Base-by-base conservation (phyloP, 2,888 invertebrate species). In the Epirrhoe alternata region DNA sequence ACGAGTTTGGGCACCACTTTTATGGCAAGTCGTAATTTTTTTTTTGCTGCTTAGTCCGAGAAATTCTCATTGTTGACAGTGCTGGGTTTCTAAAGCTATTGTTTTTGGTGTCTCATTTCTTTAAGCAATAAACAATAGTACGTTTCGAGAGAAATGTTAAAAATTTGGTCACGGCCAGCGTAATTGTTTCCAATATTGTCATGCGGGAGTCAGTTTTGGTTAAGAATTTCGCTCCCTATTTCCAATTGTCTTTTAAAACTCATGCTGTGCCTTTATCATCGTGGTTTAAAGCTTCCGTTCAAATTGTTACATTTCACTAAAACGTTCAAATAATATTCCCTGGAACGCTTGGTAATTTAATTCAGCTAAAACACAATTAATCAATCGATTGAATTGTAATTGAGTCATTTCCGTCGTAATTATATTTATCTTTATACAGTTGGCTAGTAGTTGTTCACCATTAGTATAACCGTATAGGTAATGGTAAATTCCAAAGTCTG, bases 1-100 rank as follows among this genome's bases (percentile, higher is more conserved):
- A 78, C 76, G 68, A 77, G 74, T 59, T 66, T 56, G 56, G 70
- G 66, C 79, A 76, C 82, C 74, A 79, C 74, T 86, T 88, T 88
- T 89, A 87, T 87, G 86, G 81, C 77, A 54, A 79, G 76, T 76
- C 77, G 77, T 81, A 84, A 80, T 77, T 83, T 86, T 79, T 84
- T 86, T 87, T 86, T 87, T 82, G 47, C 14, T 82, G 79, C 75
- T n/a, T 7, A 64, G 77, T 84, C 71, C 81, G 75, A 81, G 79
- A 81, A 84, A 83, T 80, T 80, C 76, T 77, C 81, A 83, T 85
- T 86, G 85, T 85, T 79, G 81, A 81, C 81, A 80, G 73, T 70
- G 73, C 56, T 42, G 65, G 24, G 59, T 56, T 54, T 54, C 50
- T 55, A 52, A 63, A 64, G 72, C 74, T 71, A 83, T 83, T 84